Conservation (phyloP, 2,888 invertebrate genomes). For the Hypsopygia costalis region DNA sequence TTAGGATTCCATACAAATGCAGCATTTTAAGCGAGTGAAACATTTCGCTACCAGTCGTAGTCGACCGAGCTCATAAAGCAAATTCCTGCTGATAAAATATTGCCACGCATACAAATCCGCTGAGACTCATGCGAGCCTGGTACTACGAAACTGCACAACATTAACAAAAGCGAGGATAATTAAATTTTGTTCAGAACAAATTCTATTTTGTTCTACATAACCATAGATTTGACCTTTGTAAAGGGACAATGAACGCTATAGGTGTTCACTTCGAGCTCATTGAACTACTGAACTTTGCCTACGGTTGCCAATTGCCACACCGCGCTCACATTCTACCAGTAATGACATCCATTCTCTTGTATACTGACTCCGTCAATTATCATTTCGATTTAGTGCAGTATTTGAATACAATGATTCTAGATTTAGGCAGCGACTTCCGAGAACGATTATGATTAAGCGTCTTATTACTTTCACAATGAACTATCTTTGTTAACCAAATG, state of each 20-base stretch:
- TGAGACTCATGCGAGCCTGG: conserved; percentile 23
- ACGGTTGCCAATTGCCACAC: conserved; percentile 55
- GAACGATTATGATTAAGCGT: conserved; percentile 9
- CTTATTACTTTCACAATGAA: conserved; percentile 12
- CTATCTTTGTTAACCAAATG: conserved; percentile 10
- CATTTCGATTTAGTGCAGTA: conserved; percentile 26
- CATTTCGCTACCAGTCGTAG: conserved; percentile 42
- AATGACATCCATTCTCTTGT: conserved; percentile 34
- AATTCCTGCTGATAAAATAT: conserved; percentile 49
- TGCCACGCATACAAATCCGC: conserved; percentile 33
- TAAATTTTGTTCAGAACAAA: conserved; percentile 24
- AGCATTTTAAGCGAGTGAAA: conserved; percentile 28
- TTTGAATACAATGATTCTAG: conserved; percentile 25
- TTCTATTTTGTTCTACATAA: conserved; percentile 16
- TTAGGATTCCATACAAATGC: conserved; percentile 1
- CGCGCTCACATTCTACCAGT: conserved; percentile 42
- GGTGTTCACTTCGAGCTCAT: conserved; percentile 51
- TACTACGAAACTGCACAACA: conserved; percentile 27
- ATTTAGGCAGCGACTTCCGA: conserved; percentile 14
- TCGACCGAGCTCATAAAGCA: conserved; percentile 45
- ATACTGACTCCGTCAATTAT: conserved; percentile 27
- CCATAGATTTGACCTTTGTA: conserved; percentile 54
- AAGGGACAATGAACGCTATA: conserved; percentile 59
- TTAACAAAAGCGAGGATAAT: conserved; percentile 31
- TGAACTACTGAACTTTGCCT: conserved; percentile 71